Conservation (phyloP, 2,113 vertebrate genomes). For the Fulmarus glacialis region DNA sequence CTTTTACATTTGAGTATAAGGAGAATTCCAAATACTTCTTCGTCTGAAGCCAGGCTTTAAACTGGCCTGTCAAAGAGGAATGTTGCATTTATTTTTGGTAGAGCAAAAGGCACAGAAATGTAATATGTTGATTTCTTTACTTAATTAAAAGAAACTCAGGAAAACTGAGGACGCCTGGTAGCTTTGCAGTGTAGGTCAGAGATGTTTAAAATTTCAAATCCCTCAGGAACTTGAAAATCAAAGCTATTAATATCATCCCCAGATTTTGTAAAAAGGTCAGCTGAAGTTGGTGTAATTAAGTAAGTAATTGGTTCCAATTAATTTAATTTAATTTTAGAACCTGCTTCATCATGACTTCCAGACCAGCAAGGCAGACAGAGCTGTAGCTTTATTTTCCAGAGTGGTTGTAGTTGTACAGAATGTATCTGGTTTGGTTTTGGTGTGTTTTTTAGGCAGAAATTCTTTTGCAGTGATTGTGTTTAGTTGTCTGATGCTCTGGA, state of each 20-base stretch:
- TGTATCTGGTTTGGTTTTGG: background rate
- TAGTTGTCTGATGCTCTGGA: background rate
- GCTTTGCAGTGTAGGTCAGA: background rate
- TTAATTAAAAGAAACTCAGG: background rate
- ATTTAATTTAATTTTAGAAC: slow-evolving; percentile 26
- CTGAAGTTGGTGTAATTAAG: slow-evolving; percentile 40
- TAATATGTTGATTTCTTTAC: background rate
- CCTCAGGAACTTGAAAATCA: background rate
- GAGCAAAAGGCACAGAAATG: background rate
- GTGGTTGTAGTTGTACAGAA: background rate
- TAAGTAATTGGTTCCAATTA: slow-evolving; percentile 45
- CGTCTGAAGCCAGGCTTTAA: background rate
- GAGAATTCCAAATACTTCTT: background rate
- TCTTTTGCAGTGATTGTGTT: background rate
- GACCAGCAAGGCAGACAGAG: background rate
- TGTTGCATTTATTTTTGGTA: background rate
- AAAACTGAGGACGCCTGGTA: background rate
- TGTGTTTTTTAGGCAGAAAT: background rate
- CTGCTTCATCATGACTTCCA: background rate
- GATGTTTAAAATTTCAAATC: background rate
- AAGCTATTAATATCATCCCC: background rate
- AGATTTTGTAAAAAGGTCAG: slow-evolving; percentile 2
- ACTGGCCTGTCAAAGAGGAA: background rate
- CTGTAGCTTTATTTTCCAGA: background rate
- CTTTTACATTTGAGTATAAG: background rate